These are phyloP conservation scores for Antedon bifida DNA, from an alignment of 35 echinoderm and acorn worm species.

Conservation along the genomic window DNA sequence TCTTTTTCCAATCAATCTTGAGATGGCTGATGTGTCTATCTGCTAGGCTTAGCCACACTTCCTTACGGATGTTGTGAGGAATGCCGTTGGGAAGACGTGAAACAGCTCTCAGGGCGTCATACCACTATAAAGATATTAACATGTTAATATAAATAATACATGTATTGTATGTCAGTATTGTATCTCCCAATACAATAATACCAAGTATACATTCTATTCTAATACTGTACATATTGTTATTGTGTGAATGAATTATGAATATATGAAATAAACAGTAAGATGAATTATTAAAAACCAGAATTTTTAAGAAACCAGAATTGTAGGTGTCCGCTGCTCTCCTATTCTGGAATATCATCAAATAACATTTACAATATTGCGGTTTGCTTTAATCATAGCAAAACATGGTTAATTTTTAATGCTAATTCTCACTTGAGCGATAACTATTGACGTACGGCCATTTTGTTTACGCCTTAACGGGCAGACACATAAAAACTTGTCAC, in stretches of 20 bases:
- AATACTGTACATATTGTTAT: too few species aligned
- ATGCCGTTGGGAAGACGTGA: conserved; percentile 73
- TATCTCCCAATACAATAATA: too few species aligned
- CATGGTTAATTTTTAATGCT: not conserved
- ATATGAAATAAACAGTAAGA: too few species aligned
- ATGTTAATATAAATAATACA: not conserved
- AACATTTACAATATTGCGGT: too few species aligned
- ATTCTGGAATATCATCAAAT: too few species aligned
- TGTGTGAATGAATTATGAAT: too few species aligned
- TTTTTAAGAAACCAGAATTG: too few species aligned
- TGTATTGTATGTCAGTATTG: not conserved
- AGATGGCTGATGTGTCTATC: conserved; percentile 75
- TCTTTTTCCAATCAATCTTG: conserved; percentile 91
- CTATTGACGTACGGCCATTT: not conserved
- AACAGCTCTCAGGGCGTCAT: conserved; percentile 83
- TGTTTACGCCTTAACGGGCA: not conserved
- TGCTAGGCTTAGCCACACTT: conserved; percentile 82
- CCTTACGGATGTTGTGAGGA: conserved; percentile 61
- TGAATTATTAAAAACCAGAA: too few species aligned
- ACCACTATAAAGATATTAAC: conserved; percentile 52
- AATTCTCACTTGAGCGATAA: not conserved
- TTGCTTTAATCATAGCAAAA: not conserved
- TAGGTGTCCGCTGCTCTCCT: too few species aligned
- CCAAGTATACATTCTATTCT: too few species aligned
- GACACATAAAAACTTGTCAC: not conserved